Evolutionary conservation across 2,888 invertebrate species (phyloP), one percentile per base, ranked within the genome.

Genomic region (Pseudoips prasinana): DNA sequence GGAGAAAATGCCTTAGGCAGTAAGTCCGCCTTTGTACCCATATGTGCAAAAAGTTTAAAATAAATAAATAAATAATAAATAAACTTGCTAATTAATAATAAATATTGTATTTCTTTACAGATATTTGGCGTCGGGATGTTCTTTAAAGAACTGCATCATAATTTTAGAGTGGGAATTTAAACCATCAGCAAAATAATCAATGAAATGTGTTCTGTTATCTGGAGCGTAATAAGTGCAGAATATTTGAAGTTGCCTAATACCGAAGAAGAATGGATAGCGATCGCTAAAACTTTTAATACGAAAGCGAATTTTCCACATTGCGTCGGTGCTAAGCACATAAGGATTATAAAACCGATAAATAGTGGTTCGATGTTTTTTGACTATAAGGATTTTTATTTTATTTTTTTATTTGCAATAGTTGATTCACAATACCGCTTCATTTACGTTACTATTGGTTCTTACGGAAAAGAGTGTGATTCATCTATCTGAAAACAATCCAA

Each of bases 221-320:
- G 47, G 46, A 28, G 25, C 31, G 24, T 20, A 28, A 34, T 30
- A 39, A 44, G 19, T 27, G 46, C 22, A 29, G 34, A 46, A 33
- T 32, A 32, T 44, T 20, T 28, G 10, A 20, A 20, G 27, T 39
- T 33, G 28, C 26, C 25, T 32, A 39, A 29, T 46, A 23, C 40
- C 18, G 18, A 18, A 22, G 3, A 22, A 3, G n/a, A 22, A 5
- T 51, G 46, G 52, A 22, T 24, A 28, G 32, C 32, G 29, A 45
- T 48, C 27, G 47, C 50, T 24, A 10, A 36, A 27, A 50, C 6
- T 18, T 60, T 57, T 25, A 39, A 48, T 29, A 41, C 32, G 22
- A 28, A 39, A 23, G 42, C 50, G 7, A 52, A 58, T 29, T 60
- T 58, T 46, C 56, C 47, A 10, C 46, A 57, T 36, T 58, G 58